Conservation (phyloP, 2,888 invertebrate species). For the Leptodirus hochenwartii region DNA sequence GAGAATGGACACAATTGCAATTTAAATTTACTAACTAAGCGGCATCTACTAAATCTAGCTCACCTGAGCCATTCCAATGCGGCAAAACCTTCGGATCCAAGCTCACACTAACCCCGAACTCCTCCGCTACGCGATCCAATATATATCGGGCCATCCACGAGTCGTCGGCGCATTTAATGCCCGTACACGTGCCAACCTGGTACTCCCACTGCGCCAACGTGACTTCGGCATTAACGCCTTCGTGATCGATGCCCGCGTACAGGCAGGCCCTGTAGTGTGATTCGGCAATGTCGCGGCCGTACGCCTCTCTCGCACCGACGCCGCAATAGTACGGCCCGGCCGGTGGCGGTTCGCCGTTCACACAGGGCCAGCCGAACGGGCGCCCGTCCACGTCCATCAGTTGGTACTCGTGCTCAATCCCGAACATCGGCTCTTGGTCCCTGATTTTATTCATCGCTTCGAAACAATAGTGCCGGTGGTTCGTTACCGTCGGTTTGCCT, state of each 20-base stretch:
- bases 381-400: constrained; percentile 35
- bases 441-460: constrained; percentile 36
- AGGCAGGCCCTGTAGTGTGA: constrained; percentile 62
- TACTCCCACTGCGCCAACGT: constrained; percentile 53
- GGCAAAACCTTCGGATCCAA: constrained; percentile 34
- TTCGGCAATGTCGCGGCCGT: constrained; percentile 66
- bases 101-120: constrained; percentile 36
- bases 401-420: constrained; percentile 51
- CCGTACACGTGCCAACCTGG: constrained; percentile 43
- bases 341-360: constrained; percentile 42
- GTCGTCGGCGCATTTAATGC: constrained; percentile 40
- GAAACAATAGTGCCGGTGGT: constrained; percentile 30
- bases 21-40: too few species aligned
- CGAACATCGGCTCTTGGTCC: constrained; percentile 52
- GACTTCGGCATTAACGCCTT: constrained; percentile 70
- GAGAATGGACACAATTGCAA: too few species aligned
- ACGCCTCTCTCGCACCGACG: constrained; percentile 58
- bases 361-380: constrained; percentile 58
- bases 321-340: constrained; percentile 74
- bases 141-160: constrained; percentile 41
- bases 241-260: constrained; percentile 58
- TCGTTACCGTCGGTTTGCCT: too few species aligned
- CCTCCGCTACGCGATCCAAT: constrained; percentile 38
- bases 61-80: constrained; percentile 34
- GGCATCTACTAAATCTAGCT: too few species aligned